phyloP scores from a whole-genome alignment of 2,797 vertebrate species.

The Chelidonichthys spinosus region DNA sequence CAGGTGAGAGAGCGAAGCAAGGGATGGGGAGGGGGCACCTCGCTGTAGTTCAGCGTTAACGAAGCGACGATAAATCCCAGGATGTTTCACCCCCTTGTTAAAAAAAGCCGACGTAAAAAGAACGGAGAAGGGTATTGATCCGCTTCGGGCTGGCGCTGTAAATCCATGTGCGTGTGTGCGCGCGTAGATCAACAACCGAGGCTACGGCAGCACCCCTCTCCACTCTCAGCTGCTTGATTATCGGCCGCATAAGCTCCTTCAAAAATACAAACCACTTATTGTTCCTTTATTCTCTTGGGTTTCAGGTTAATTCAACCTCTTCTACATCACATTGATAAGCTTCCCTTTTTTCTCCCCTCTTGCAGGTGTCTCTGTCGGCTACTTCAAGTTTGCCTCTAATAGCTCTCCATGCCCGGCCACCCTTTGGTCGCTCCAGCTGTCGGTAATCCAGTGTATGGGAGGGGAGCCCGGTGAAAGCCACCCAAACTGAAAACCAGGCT shows the following conservation, averaged over 20 bases:
- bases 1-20: constrained; percentile 68
- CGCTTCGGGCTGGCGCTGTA: constrained; percentile 75
- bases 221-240: constrained; percentile 54
- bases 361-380: constrained; percentile 38
- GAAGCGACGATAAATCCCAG: constrained; percentile 82
- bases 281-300: constrained; percentile 12
- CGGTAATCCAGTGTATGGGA: constrained; percentile 67
- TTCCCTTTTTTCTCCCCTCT: constrained; percentile 14
- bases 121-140: constrained; percentile 71
- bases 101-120: constrained; percentile 55
- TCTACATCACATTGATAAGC: not conserved
- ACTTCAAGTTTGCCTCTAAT: constrained; percentile 61
- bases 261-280: constrained; percentile 42
- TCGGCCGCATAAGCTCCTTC: constrained; percentile 55
- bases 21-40: constrained; percentile 31
- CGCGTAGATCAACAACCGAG: constrained; percentile 67
- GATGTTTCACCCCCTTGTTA: constrained; percentile 74
- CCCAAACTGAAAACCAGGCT: constrained; percentile 51
- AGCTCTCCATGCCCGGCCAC: constrained; percentile 42
- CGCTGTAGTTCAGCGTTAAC: constrained; percentile 73
- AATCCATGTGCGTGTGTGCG: constrained; percentile 75
- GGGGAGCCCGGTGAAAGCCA: constrained; percentile 35
- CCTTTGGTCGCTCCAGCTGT: constrained; percentile 60
- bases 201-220: constrained; percentile 64
- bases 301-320: constrained; percentile 38